These are phyloP conservation scores for Lysandra bellargus DNA, from an alignment of 2,888 invertebrate species.

Conservation along the genomic window DNA sequence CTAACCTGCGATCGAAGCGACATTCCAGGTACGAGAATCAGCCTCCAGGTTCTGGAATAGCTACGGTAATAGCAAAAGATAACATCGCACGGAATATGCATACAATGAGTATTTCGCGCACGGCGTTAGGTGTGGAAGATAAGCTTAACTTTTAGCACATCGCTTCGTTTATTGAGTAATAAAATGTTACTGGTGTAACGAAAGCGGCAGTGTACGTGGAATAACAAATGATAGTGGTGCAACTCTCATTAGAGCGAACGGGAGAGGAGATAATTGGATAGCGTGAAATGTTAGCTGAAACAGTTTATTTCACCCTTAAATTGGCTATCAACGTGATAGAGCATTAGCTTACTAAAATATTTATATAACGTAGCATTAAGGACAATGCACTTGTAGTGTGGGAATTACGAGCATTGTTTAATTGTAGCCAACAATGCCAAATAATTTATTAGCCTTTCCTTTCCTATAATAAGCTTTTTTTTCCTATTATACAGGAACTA, in stretches of 20 bases:
- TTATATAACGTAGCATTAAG: neutral
- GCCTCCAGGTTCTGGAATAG: constrained; percentile 32
- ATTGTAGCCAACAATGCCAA: neutral
- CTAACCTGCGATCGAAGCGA: neutral
- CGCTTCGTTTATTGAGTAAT: constrained; percentile 33
- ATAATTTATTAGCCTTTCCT: neutral
- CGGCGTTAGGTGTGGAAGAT: constrained; percentile 34
- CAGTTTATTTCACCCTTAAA: constrained; percentile 34
- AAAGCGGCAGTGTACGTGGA: constrained; percentile 32
- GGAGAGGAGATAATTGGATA: constrained; percentile 38
- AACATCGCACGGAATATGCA: constrained; percentile 38
- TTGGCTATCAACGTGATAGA: constrained; percentile 33
- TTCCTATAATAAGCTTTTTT: neutral
- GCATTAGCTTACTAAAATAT: constrained; percentile 4
- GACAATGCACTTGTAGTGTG: neutral
- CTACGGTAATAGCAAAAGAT: constrained; percentile 38
- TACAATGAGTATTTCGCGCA: constrained; percentile 35
- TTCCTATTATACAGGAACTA: no score
- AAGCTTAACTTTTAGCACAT: constrained; percentile 35
- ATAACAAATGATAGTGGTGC: constrained; percentile 29
- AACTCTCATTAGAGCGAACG: constrained; percentile 33
- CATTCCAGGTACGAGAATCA: neutral
- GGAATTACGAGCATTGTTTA: neutral
- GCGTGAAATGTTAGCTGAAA: constrained; percentile 35
- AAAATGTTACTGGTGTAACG: constrained; percentile 33